Conservation (phyloP, 1,140 invertebrate species). For the Agrypnia vestita region DNA sequence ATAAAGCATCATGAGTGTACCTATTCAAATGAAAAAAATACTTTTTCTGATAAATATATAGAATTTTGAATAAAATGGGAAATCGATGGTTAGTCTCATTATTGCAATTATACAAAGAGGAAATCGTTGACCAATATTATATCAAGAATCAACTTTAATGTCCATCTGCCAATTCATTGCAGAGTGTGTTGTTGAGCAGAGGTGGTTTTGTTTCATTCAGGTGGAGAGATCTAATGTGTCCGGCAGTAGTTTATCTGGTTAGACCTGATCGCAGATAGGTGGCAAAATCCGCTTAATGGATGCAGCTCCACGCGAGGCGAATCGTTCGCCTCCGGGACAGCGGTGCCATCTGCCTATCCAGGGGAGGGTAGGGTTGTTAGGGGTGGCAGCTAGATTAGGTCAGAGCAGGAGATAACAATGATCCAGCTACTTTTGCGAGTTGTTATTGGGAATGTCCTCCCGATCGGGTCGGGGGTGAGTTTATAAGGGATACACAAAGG, state of each 20-base stretch:
- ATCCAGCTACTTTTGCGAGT: conserved; percentile 36
- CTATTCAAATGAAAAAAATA: too few relatives aligned
- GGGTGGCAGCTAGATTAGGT: conserved; percentile 43
- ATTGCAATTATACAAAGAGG: too few relatives aligned
- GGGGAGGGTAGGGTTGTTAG: conserved; percentile 30
- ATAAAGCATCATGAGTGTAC: too few relatives aligned
- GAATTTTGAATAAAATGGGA: too few relatives aligned
- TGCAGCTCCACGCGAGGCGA: conserved; percentile 5
- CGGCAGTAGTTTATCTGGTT: conserved; percentile 38
- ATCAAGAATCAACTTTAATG: too few relatives aligned
- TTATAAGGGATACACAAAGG: conserved; percentile 47
- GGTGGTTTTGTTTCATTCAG: conserved; percentile 20
- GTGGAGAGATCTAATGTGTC: conserved; percentile 23
- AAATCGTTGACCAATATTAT: too few relatives aligned
- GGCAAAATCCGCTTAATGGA: conserved; percentile 11
- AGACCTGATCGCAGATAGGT: conserved; percentile 35
- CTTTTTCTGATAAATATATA: too few relatives aligned
- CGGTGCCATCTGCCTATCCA: conserved; percentile 16
- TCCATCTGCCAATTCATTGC: too few relatives aligned
- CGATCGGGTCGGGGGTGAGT: conserved; percentile 50
- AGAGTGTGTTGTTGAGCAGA: too few relatives aligned
- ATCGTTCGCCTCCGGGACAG: not conserved
- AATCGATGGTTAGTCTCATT: too few relatives aligned
- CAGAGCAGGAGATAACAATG: conserved; percentile 50
- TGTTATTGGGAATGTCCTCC: conserved; percentile 56